phyloP scores from a whole-genome alignment of 2,113 vertebrate species.

The Eudyptes chrysolophus region DNA sequence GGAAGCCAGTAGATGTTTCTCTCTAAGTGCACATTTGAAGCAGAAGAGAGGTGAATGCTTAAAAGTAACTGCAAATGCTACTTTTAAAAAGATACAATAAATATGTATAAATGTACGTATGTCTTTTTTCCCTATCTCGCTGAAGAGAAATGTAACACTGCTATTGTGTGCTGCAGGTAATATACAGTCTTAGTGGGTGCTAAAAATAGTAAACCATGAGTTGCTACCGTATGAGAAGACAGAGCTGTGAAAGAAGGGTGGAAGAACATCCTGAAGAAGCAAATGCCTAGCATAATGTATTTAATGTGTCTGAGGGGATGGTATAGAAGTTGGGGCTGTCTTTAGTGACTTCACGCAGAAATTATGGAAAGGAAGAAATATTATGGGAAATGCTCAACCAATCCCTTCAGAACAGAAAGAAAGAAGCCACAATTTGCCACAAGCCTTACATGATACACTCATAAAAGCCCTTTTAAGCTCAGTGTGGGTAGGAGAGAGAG shows the following conservation, averaged over 20 bases:
- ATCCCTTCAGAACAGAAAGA: neutral
- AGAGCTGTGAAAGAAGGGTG: neutral
- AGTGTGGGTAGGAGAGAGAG: neutral
- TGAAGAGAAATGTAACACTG: neutral
- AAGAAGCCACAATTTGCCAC: neutral
- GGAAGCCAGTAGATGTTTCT: conserved; percentile 66
- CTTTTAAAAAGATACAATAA: conserved; percentile 58
- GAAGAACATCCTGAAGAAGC: neutral
- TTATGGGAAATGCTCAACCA: neutral
- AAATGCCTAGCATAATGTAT: neutral
- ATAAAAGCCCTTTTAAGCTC: neutral
- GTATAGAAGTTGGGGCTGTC: neutral
- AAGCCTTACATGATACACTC: neutral
- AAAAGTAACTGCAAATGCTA: conserved; percentile 54
- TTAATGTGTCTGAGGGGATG: neutral
- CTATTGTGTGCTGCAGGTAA: neutral
- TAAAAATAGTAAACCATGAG: neutral
- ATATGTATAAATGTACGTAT: conserved; percentile 60
- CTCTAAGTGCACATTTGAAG: conserved; percentile 62
- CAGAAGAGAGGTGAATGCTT: conserved; percentile 56
- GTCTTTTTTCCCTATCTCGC: conserved; percentile 55
- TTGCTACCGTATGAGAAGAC: neutral
- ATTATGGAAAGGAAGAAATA: neutral
- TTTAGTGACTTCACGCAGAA: neutral
- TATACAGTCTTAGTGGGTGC: neutral